Base-by-base conservation (phyloP, 2,797 vertebrate genomes). In the Betta splendens region DNA sequence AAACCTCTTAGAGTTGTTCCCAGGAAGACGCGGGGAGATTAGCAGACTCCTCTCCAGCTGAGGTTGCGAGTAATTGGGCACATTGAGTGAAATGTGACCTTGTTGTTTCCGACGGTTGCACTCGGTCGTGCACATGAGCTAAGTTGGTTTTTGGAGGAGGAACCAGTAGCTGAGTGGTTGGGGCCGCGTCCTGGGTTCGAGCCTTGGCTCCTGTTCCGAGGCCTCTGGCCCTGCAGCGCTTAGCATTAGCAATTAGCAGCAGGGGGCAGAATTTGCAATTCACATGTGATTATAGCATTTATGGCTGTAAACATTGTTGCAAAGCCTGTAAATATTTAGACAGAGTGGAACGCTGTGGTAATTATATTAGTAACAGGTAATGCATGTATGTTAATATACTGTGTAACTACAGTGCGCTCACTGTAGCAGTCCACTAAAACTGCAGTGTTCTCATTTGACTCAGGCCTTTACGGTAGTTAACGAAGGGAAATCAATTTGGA, bases 401-500 rank as follows among this genome's bases (percentile, higher is more conserved):
- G 13, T 7, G 6, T 36, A 36, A 15, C 31, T n/a, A 15, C 37
- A 0, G 15, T 26, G 39, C 18, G 18, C 37, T 2, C 28, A 28
- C 4, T 22, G 40, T 18, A 23, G 18, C 8, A 36, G 28, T 3
- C n/a, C 15, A 32, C 10, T 37, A 21, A 47, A 44, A 42, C 9
- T 26, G 9, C 38, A 9, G 18, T n/a, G 48, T 22, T 38, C 12
- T 6, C 29, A 15, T 39, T 46, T 9, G 47, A 42, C 22, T 43
- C 23, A 25, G 12, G n/a, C 45, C 29, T 37, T 18, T 31, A 61
- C 20, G 65, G 18, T 15, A 35, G 32, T 11, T 21, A 26, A 50
- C 31, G 60, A 55, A 51, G 25, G 36, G 7, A 67, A 71, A 70
- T 79, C 55, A 46, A 49, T 75, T 72, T 71, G 26, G 12, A 55